Conservation (phyloP, 2,888 invertebrate species). For the Leptopterna dolabrata region DNA sequence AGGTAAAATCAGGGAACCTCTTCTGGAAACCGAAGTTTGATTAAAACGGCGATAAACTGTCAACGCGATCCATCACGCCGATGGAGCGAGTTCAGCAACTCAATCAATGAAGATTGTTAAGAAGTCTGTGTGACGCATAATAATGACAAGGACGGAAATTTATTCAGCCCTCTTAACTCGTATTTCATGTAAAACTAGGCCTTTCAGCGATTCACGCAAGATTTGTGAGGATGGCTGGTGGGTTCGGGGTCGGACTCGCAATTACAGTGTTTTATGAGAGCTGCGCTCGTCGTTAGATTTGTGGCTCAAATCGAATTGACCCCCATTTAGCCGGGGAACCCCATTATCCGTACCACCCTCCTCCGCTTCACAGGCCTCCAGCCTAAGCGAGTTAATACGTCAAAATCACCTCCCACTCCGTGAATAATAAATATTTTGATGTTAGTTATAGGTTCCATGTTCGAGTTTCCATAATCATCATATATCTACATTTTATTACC, state of each 20-base stretch:
- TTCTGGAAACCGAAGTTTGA: neutral
- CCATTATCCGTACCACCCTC: slow-evolving; percentile 31
- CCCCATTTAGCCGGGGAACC: slow-evolving; percentile 38
- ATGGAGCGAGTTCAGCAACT: neutral
- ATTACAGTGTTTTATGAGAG: slow-evolving; percentile 52
- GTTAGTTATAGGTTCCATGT: no score
- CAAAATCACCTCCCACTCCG: neutral
- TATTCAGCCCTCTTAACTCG: neutral
- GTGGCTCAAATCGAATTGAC: slow-evolving; percentile 51
- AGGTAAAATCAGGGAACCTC: neutral
- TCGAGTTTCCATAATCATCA: no score
- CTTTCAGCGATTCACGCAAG: neutral
- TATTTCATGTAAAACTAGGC: slow-evolving; percentile 10
- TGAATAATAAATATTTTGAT: no score
- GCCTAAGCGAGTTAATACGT: neutral
- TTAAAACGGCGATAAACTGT: neutral
- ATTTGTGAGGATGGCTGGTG: slow-evolving; percentile 24
- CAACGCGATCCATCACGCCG: neutral
- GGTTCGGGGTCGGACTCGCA: slow-evolving; percentile 11
- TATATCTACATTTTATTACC: no score
- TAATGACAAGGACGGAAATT: neutral
- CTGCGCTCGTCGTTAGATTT: slow-evolving; percentile 41
- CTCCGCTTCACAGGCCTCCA: neutral
- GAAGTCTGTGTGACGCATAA: neutral
- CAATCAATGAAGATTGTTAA: neutral